Percentiles rank a stretch among this genome's conserved stretches.
phyloP scores from a whole-genome alignment of 2,888 invertebrate genomes.

The Gasteruption jaculator region DNA sequence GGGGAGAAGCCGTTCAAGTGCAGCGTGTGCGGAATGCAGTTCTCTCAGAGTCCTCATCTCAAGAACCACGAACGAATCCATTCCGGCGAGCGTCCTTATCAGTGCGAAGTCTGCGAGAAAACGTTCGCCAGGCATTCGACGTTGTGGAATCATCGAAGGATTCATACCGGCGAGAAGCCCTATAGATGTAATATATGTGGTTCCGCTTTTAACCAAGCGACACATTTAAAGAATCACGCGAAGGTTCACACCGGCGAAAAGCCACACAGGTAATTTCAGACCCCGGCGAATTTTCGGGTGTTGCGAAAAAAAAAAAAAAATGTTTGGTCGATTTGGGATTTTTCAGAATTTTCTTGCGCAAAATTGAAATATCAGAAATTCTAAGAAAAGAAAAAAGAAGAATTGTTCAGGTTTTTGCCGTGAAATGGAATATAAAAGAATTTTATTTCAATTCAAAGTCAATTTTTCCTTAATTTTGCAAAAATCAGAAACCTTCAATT shows the following conservation, averaged over 20 bases:
- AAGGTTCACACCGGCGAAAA: constrained; percentile 67
- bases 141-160: constrained; percentile 82
- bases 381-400: too few species aligned
- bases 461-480: too few species aligned
- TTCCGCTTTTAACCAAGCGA: constrained; percentile 86
- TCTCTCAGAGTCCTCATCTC: constrained; percentile 82
- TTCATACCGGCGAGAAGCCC: constrained; percentile 84
- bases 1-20: constrained; percentile 68
- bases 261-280: constrained; percentile 56
- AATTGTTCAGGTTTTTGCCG: too few species aligned
- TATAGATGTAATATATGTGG: constrained; percentile 58
- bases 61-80: constrained; percentile 87
- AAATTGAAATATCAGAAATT: too few species aligned
- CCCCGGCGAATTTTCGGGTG: background rate
- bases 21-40: constrained; percentile 85
- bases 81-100: constrained; percentile 82
- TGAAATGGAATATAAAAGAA: too few species aligned
- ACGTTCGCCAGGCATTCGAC: constrained; percentile 85
- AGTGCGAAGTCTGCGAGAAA: constrained; percentile 85
- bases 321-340: background rate
- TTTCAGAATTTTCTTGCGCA: too few species aligned
- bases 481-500: too few species aligned
- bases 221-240: constrained; percentile 83
- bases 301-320: background rate
- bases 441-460: too few species aligned